Evolutionary conservation across 2,113 vertebrate genomes (phyloP).

Genomic region (Podilymbus podiceps): DNA sequence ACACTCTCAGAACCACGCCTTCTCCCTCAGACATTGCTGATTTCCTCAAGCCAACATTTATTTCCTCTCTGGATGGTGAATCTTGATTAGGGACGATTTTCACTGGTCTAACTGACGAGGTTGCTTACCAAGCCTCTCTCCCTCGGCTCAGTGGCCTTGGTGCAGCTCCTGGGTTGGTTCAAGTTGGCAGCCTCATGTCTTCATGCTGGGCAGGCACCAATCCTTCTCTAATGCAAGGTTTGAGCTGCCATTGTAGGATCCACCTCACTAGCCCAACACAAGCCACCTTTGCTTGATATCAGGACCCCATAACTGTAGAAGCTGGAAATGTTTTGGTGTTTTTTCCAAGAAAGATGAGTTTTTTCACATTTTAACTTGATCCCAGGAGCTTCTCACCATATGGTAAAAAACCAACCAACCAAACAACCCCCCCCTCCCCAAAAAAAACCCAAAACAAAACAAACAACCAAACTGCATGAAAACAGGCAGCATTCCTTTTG

Average conservation of each 20-base stretch:
- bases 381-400: background rate
- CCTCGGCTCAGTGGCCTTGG: rapidly evolving
- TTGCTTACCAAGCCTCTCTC: background rate
- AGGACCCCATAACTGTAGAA: background rate
- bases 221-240: background rate
- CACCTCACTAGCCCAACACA: background rate
- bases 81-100: background rate
- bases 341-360: background rate
- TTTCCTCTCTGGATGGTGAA: background rate
- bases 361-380: background rate
- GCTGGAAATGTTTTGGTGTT: background rate
- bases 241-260: background rate
- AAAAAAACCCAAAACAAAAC: background rate
- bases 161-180: background rate
- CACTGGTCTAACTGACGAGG: rapidly evolving
- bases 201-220: background rate
- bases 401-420: background rate
- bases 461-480: background rate
- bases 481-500: background rate
- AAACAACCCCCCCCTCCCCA: background rate
- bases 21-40: background rate
- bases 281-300: background rate
- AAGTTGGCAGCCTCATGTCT: background rate
- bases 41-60: background rate
- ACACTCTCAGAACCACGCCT: background rate